Conservation (phyloP, 2,888 invertebrate genomes). For the Lysandra bellargus region DNA sequence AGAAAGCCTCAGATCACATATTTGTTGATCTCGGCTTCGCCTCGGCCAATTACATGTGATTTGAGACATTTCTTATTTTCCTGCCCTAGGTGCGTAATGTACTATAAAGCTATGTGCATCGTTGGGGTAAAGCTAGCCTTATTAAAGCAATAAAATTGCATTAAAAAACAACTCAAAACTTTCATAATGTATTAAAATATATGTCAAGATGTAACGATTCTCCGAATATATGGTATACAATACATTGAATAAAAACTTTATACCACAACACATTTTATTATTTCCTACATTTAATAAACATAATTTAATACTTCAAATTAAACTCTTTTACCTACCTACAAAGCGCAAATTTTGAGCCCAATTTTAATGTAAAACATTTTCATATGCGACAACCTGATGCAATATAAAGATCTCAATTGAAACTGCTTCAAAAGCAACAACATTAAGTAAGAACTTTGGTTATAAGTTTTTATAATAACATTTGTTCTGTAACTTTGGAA, state of each 20-base stretch:
- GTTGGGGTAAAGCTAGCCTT: background rate
- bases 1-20: no score
- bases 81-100: no score
- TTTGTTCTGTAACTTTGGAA: no score
- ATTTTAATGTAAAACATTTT: background rate
- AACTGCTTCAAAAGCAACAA: no score
- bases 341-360: background rate
- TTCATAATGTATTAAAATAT: conserved; percentile 30
- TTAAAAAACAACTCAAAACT: conserved; percentile 11
- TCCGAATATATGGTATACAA: conserved; percentile 15
- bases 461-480: no score
- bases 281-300: background rate
- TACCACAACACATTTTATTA: conserved; percentile 21
- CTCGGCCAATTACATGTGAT: no score
- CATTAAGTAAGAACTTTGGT: no score
- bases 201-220: conserved; percentile 26
- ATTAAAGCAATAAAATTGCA: conserved; percentile 24
- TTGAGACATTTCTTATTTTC: no score
- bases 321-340: background rate
- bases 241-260: conserved; percentile 31
- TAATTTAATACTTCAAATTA: background rate
- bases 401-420: no score
- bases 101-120: background rate
- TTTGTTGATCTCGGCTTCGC: no score
- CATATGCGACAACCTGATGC: no score